Base-by-base conservation (phyloP, 2,113 vertebrate species). In the Oxygymnocypris stewartii region DNA sequence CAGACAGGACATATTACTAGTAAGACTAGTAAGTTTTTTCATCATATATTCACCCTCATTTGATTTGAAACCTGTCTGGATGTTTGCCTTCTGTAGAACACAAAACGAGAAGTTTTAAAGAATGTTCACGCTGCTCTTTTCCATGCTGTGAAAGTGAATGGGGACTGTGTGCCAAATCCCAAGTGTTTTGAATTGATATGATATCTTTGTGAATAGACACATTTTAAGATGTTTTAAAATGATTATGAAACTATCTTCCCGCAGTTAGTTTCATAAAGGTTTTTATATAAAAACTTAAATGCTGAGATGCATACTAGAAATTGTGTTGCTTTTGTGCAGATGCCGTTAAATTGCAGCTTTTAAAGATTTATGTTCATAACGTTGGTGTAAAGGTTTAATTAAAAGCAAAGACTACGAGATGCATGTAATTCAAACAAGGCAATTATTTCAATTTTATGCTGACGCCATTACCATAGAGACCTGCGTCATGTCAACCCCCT, bases 381-480 rank as follows among this genome's bases (percentile, higher is more conserved):
- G 37, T 69, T 65, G 9, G 37, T 23, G 74, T 63, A 47, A 69
- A 85, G 63, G 84, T 85, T 83, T 89, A 89, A 89, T 85, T 89
- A 79, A 85, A 85, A 71, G 49, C 65, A 37, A 83, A 71, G 49
- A 73, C 16, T n/a, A 63, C 73, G 31, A 84, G 67, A 80, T 84
- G 75, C 85, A 63, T 57, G 67, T 63, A 80, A 87, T 80, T 85
- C 84, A 71, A 40, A 83, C 71, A 84, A 84, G 73, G 85, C 84
- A 89, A 87, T 89, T 87, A 89, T 89, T 89, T 79, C 78, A 73
- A 67, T 59, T 89, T 89, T 87, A 69, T 89, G 88, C 86, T 87
- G 88, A 89, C 79, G 57, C 37, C 63, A 83, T 87, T 76, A 87
- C 88, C 86, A 67, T 35, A 18, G 86, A 87, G 88, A 87, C 88